A percentile compares a stretch with the other conserved stretches of the same genome.
Conservation (phyloP, 2,797 vertebrate genomes). For the Agapornis canus region DNA sequence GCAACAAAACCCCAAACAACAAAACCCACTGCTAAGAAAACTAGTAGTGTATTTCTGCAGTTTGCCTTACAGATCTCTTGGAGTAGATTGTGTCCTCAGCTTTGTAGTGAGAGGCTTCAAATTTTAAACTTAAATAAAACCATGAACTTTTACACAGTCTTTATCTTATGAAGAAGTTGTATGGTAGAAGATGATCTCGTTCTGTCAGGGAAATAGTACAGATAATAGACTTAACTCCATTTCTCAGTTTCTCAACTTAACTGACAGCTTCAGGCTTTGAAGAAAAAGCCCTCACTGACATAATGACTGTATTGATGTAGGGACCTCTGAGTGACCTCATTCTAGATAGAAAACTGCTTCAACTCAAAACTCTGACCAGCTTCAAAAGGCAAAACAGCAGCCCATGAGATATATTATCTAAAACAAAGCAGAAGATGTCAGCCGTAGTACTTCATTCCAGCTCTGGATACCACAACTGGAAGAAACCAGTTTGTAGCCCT, state of each 20-base stretch:
- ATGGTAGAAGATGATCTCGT: not conserved
- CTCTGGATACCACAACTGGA: not conserved
- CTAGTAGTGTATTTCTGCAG: not conserved
- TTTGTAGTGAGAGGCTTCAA: not conserved
- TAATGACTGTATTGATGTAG: not conserved
- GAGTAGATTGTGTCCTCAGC: not conserved
- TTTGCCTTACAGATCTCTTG: not conserved
- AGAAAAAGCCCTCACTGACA: not conserved
- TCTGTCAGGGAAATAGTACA: not conserved
- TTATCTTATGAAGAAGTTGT: not conserved
- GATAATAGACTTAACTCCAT: not conserved
- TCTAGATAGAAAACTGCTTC: not conserved
- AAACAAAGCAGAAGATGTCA: not conserved
- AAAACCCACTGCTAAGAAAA: not conserved
- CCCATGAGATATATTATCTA: not conserved
- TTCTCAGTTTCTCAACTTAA: not conserved
- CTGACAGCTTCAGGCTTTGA: not conserved
- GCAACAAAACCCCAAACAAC: not conserved
- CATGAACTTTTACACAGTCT: not conserved
- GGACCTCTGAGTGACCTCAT: not conserved
- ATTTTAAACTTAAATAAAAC: not conserved
- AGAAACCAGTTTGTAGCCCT: not conserved
- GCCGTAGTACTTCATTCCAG: not conserved
- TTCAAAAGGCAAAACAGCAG: not conserved
- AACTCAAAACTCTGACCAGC: not conserved